Evolutionary conservation across 2,113 vertebrate species (phyloP).

Genomic region (Mesembrinibis cayennensis): DNA sequence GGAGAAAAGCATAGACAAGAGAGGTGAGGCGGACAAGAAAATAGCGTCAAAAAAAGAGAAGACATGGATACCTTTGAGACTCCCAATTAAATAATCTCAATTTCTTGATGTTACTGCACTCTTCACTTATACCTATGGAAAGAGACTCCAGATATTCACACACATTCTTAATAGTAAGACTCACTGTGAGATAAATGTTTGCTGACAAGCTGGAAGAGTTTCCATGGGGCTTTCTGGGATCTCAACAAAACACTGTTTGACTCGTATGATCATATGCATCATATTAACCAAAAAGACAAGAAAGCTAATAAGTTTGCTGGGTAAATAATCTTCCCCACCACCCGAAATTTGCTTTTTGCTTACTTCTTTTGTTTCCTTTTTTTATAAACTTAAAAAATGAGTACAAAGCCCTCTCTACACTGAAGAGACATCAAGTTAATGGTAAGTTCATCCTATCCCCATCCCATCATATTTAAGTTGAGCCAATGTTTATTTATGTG

Average conservation of each 20-base stretch:
- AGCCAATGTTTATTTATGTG: background rate
- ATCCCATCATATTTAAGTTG: background rate
- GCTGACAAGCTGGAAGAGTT: background rate
- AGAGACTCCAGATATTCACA: background rate
- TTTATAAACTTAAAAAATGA: background rate
- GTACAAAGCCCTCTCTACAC: background rate
- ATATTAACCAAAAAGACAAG: background rate
- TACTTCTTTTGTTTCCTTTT: background rate
- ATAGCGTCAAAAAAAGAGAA: background rate
- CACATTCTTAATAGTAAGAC: background rate
- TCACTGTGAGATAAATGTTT: background rate
- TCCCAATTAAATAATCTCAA: background rate
- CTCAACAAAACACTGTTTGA: background rate
- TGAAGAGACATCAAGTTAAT: background rate
- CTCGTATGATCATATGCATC: no score
- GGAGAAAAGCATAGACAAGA: background rate
- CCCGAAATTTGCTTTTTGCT: background rate
- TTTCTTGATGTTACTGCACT: background rate
- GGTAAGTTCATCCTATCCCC: background rate
- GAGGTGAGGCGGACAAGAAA: background rate
- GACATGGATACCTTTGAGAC: background rate
- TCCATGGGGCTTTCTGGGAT: background rate
- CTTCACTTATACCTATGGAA: background rate
- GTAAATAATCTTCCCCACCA: background rate
- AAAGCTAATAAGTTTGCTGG: background rate